Evolutionary conservation across 2,797 vertebrate genomes (phyloP).

Genomic region (Aplochiton taeniatus): DNA sequence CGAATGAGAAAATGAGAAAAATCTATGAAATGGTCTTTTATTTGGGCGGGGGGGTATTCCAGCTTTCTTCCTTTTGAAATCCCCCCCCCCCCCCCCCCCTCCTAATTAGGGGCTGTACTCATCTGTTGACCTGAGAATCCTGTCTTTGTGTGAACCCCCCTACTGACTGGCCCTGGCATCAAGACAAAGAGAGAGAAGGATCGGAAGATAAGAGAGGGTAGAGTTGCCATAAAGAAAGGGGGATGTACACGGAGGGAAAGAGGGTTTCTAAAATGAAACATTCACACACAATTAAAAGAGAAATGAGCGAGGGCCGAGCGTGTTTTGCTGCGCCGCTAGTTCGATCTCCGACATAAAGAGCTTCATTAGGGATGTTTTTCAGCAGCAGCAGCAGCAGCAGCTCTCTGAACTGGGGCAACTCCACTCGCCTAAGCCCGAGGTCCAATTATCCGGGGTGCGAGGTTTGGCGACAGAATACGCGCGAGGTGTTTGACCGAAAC

Average conservation of each 20-base stretch:
- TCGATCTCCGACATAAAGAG: constrained; percentile 38
- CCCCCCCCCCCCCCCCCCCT: constrained; percentile 48
- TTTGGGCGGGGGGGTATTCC: constrained; percentile 48
- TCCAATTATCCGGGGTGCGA: constrained; percentile 47
- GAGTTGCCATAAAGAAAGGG: constrained; percentile 20
- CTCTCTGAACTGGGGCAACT: constrained; percentile 24
- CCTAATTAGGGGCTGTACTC: constrained; percentile 71
- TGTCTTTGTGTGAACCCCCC: constrained; percentile 39
- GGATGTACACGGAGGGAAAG: constrained; percentile 26
- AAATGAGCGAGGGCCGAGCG: background rate
- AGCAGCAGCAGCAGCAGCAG: constrained; percentile 15
- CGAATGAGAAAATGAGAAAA: constrained; percentile 4
- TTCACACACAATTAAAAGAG: background rate
- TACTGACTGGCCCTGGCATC: constrained; percentile 36
- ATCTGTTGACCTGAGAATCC: constrained; percentile 65
- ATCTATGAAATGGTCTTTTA: constrained; percentile 42
- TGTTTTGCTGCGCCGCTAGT: constrained; percentile 5
- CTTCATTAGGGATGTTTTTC: constrained; percentile 27
- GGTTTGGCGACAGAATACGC: constrained; percentile 46
- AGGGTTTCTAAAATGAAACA: constrained; percentile 11
- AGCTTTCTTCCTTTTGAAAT: constrained; percentile 61
- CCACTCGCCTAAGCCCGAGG: constrained; percentile 31
- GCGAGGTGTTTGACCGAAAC: constrained; percentile 25
- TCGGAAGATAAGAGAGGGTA: constrained; percentile 17
- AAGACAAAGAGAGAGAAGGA: background rate